Conservation (phyloP, 2,797 vertebrate species). For the Chaetodon trifasciatus region DNA sequence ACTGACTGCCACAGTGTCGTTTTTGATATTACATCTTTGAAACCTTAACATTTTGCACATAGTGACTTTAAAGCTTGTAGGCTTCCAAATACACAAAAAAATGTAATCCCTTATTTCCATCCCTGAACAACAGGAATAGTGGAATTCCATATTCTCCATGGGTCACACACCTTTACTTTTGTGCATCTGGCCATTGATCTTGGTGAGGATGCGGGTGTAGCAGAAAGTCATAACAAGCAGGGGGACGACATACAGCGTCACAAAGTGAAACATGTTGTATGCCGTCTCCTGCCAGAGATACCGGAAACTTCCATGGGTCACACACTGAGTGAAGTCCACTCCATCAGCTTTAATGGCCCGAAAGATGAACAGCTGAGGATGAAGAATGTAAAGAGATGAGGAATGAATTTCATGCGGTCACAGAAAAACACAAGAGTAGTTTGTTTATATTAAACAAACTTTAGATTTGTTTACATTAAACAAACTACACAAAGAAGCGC, state of each 20-base stretch:
- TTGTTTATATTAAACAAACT: slow-evolving; percentile 42
- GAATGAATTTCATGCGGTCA: slow-evolving; percentile 33
- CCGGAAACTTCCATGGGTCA: slow-evolving; percentile 90
- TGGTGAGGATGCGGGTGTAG: slow-evolving; percentile 88
- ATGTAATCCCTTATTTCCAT: not conserved
- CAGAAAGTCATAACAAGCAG: slow-evolving; percentile 89
- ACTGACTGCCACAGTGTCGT: not conserved
- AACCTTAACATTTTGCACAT: not conserved
- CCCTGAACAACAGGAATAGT: not conserved
- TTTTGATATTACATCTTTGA: not conserved
- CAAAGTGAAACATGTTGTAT: slow-evolving; percentile 93
- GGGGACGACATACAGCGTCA: slow-evolving; percentile 89
- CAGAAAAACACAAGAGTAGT: slow-evolving; percentile 19
- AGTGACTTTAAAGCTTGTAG: not conserved
- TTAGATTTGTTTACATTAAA: slow-evolving; percentile 20
- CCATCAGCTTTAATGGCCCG: slow-evolving; percentile 78
- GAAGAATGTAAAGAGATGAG: slow-evolving; percentile 43
- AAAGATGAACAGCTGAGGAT: slow-evolving; percentile 81
- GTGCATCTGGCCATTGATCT: slow-evolving; percentile 89
- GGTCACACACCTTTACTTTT: slow-evolving; percentile 82
- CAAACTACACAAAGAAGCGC: slow-evolving; percentile 29
- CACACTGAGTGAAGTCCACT: slow-evolving; percentile 90
- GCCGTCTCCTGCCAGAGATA: slow-evolving; percentile 88
- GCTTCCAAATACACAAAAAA: too few species aligned
- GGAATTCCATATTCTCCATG: not conserved